Base-by-base conservation (phyloP, 2,113 vertebrate genomes). In the Isurus oxyrinchus region DNA sequence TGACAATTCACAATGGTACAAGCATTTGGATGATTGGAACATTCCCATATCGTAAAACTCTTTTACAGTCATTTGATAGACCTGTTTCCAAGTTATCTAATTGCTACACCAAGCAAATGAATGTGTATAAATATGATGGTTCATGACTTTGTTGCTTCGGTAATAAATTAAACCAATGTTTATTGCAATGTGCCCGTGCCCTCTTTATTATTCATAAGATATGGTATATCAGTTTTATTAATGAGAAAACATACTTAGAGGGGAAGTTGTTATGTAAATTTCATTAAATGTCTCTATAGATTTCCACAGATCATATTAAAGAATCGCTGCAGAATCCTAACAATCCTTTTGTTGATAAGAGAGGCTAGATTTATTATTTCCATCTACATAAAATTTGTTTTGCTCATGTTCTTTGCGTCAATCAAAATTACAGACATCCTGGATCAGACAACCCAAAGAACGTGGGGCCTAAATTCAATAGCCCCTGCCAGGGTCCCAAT, bases 181-280 rank as follows among this genome's bases (percentile, higher is more conserved):
- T 94, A 94, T 66, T 94, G 91, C 91, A 94, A 94, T 94, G 7
- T 94, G 61, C 35, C 35, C 35, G 35, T 94, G 91, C 61, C 57
- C 61, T 67, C 31, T 95, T 69, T 95, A 69, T 95, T 95, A 95
- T 95, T 95, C 61, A 95, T 66, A 95, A 67, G 61, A 95, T 67
- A 95, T 95, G 63, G 93, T 67, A 95, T 95, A 95, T 95, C 93
- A 67, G 63, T 95, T 95, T 49, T 95, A 95, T 95, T 95, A 95
- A 95, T 95, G 93, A 67, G 93, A 95, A 69, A 95, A 25, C 63
- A 67, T 67, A 66, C 93, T 95, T 67, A 27, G 93, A 67, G 61
- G 93, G 21, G 40, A 67, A 44, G 63, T 49, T 67, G n/a, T 94
- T 67, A 40, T 67, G 61, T 67, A 95, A 66, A 95, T 95, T 95